Base-by-base conservation (phyloP, 2,888 invertebrate species). In the Arctia plantaginis region DNA sequence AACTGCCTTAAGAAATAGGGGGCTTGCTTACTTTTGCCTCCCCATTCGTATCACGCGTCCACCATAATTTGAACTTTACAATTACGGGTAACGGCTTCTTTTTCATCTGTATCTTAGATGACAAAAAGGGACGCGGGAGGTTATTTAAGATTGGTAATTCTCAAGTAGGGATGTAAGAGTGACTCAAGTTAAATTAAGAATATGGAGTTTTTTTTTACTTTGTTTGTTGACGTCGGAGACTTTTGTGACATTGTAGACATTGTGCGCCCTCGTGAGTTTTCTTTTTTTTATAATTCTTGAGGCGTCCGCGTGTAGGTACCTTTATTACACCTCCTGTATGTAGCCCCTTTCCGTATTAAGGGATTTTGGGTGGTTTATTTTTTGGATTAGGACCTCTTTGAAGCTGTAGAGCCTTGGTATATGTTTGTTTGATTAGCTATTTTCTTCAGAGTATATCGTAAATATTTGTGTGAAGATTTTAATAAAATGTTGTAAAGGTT, bases 111-210 rank as follows among this genome's bases (percentile, higher is more conserved):
- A 77, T 44, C 66, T 41, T 30, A 1, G 4, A 72, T n/a, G 77
- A 69, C 75, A 66, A 77, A 80, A 69, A 77, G 72, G 67, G 71
- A 72, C 10, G 74, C 20, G 73, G 74, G 73, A 88, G 71, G 75
- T 90, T 68, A 84, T 77, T 89, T 78, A 80, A 74, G 55, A 80
- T 71, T 86, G 89, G 94, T 82, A 83, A 59, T 71, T 81, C 85
- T 90, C 89, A 90, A 93, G 92, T 92, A 90, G 93, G 93, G 94
- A 93, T 93, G 94, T 93, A 93, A 93, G 92, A 94, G 93, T 93
- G 94, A 94, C 94, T 95, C 94, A 95, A 95, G 95, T 95, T 95
- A 95, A 95, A 95, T 95, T 95, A 95, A 95, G 95, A 95, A 95
- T 95, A 94, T 95, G 94, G 93, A 94, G 93, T 91, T 93, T 90